These are phyloP conservation scores for Acronicta alni DNA, from an alignment of 2,888 invertebrate species.

Conservation along the genomic window DNA sequence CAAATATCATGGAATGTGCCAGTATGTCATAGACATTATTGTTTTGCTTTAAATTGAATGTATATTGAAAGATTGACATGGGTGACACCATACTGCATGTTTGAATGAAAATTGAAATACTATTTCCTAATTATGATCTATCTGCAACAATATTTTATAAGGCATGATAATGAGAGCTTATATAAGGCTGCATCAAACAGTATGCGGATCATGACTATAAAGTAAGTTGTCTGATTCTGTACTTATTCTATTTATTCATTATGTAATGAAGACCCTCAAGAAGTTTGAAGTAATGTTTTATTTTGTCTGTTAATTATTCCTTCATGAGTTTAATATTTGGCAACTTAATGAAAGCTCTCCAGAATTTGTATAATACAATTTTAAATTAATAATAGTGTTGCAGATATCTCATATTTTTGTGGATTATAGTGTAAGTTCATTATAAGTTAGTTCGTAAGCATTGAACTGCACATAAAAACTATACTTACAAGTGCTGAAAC, in stretches of 20 bases:
- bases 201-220: too few species aligned
- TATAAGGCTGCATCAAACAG: conserved; percentile 1
- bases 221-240: too few species aligned
- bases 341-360: conserved; percentile 2
- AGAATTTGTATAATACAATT: background rate
- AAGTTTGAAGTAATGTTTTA: too few species aligned
- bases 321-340: too few species aligned
- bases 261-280: too few species aligned
- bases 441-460: conserved; percentile 70
- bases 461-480: conserved; percentile 63
- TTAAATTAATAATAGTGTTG: conserved; percentile 43
- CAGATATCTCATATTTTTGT: conserved; percentile 64
- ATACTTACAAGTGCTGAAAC: conserved; percentile 43
- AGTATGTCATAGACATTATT: conserved; percentile 67
- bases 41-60: conserved; percentile 66
- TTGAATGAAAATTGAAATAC: conserved; percentile 34
- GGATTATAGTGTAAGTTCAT: conserved; percentile 59
- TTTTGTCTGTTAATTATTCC: too few species aligned
- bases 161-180: background rate
- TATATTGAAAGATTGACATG: conserved; percentile 68
- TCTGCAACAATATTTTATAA: conserved; percentile 55
- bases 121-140: conserved; percentile 47
- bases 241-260: too few species aligned
- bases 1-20: conserved; percentile 56
- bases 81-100: conserved; percentile 52